Evolutionary conservation across 2,113 vertebrate genomes (phyloP).

Genomic region (Candoia aspera): DNA sequence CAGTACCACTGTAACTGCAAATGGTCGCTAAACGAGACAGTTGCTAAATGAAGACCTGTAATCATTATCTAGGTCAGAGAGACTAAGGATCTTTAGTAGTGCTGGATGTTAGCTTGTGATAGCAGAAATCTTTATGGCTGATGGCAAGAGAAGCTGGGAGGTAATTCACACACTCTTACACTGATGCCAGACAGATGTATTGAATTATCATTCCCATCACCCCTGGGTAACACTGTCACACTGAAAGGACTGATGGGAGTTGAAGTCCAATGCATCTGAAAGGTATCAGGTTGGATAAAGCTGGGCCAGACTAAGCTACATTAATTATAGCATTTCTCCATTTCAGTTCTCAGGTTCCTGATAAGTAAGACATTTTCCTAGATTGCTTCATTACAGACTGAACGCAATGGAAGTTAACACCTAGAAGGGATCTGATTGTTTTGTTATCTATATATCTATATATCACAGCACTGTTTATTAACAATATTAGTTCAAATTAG

Average conservation of each 20-base stretch:
- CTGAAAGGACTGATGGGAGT: background rate
- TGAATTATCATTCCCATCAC: background rate
- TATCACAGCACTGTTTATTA: background rate
- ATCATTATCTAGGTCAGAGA: background rate
- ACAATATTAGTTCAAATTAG: background rate
- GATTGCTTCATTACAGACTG: conserved; percentile 26
- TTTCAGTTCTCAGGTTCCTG: conserved; percentile 16
- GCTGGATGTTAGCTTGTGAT: background rate
- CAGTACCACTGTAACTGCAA: background rate
- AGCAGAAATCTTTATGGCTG: background rate
- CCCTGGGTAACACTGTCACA: background rate
- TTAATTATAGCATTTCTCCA: conserved; percentile 26
- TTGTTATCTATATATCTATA: background rate
- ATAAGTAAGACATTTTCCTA: background rate
- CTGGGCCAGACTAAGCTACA: conserved; percentile 27
- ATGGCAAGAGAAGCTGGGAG: background rate
- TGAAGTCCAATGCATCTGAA: background rate
- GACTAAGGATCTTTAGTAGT: background rate
- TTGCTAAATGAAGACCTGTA: background rate
- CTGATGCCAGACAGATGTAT: background rate
- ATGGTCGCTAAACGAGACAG: background rate
- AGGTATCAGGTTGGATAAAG: background rate
- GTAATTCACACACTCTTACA: background rate
- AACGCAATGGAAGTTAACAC: conserved; percentile 13
- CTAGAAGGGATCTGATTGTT: background rate